A percentile compares a stretch with the other conserved stretches of the same genome.
Conservation (phyloP, 2,797 vertebrate species). For the Arrhamphus sclerolepis region DNA sequence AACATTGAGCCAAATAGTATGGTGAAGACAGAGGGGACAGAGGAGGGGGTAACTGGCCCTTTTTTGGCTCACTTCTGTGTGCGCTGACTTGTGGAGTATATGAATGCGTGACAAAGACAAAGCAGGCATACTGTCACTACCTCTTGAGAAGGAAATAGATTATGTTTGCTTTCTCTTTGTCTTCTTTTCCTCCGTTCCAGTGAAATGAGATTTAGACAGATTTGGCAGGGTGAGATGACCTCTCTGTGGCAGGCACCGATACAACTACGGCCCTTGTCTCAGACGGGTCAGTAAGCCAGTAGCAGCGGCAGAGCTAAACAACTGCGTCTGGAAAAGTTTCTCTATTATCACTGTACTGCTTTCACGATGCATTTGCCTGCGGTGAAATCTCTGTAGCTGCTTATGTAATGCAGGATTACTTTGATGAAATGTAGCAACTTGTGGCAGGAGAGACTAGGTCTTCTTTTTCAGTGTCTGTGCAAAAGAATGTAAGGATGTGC, state of each 20-base stretch:
- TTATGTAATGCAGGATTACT: conserved; percentile 47
- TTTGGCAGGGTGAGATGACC: conserved; percentile 57
- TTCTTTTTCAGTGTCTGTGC: not conserved
- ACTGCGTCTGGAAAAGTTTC: conserved; percentile 45
- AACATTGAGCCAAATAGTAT: conserved; percentile 25
- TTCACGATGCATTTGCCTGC: conserved; percentile 19
- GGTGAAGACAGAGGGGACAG: conserved; percentile 27
- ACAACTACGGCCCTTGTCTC: conserved; percentile 46
- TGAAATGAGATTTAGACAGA: conserved; percentile 52
- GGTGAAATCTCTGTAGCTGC: conserved; percentile 35
- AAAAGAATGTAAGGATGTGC: not conserved
- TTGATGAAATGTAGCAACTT: conserved; percentile 36
- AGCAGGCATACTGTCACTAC: conserved; percentile 52
- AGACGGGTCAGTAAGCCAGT: conserved; percentile 41
- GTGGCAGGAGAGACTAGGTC: conserved; percentile 8
- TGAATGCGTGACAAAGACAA: conserved; percentile 46
- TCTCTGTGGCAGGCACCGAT: conserved; percentile 36
- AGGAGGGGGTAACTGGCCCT: conserved; percentile 7
- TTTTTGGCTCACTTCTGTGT: conserved; percentile 27
- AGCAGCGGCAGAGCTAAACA: conserved; percentile 46
- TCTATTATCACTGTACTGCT: conserved; percentile 39
- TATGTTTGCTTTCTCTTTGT: conserved; percentile 34
- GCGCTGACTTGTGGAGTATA: conserved; percentile 40
- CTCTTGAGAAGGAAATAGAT: conserved; percentile 55
- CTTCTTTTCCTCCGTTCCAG: conserved; percentile 32